A percentile compares a stretch with the other conserved stretches of the same genome.
These are phyloP conservation scores for Sebastes wilsoni DNA, from an alignment of 2,797 vertebrate species.

Conservation along the genomic window DNA sequence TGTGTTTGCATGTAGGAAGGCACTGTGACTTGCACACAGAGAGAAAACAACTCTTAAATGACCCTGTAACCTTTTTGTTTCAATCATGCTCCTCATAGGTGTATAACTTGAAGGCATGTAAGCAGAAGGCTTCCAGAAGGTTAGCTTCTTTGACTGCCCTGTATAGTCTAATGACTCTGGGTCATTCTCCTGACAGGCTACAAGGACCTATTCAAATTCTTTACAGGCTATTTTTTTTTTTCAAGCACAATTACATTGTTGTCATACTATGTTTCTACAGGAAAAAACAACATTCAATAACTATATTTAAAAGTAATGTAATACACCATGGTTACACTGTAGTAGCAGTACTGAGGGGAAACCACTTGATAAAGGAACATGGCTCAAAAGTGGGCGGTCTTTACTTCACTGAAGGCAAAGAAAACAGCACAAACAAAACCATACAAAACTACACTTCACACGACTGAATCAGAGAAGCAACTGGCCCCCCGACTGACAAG, in stretches of 20 bases:
- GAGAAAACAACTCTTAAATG: constrained; percentile 62
- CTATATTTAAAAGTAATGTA: constrained; percentile 80
- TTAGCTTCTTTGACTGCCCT: constrained; percentile 67
- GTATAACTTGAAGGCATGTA: constrained; percentile 33
- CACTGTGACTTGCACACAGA: constrained; percentile 82
- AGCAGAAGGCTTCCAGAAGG: constrained; percentile 53
- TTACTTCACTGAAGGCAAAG: constrained; percentile 85
- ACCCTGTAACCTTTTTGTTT: constrained; percentile 61
- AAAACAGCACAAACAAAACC: constrained; percentile 78
- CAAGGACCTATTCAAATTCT: constrained; percentile 71
- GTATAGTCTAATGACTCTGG: constrained; percentile 61
- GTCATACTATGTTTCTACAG: constrained; percentile 72
- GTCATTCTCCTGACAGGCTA: constrained; percentile 58
- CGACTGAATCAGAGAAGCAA: constrained; percentile 65
- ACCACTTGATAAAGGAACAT: constrained; percentile 79
- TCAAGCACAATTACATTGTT: constrained; percentile 77
- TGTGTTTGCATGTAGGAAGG: constrained; percentile 84
- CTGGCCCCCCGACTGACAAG: constrained; percentile 58
- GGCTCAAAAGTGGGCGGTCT: constrained; percentile 82
- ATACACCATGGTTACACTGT: constrained; percentile 78
- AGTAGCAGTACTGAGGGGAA: constrained; percentile 74
- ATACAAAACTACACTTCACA: constrained; percentile 75
- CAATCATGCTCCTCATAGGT: constrained; percentile 36
- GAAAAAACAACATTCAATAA: constrained; percentile 79
- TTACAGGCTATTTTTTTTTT: constrained; percentile 70